phyloP scores from a whole-genome alignment of 2,113 vertebrate genomes.

The Microtus ochrogaster region DNA sequence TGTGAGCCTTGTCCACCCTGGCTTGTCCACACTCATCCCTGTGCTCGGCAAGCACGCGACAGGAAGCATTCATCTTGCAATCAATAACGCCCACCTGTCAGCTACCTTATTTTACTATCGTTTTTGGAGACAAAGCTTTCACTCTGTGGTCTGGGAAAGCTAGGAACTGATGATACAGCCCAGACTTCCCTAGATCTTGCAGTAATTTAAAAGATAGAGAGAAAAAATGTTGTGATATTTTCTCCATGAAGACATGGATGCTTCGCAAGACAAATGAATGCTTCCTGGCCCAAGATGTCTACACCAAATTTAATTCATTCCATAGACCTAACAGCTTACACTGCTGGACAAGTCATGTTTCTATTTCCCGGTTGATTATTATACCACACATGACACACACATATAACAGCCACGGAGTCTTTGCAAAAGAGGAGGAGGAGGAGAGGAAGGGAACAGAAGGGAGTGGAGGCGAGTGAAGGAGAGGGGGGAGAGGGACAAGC shows the following conservation, averaged over 20 bases:
- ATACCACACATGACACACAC: not conserved
- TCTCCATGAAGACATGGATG: not conserved
- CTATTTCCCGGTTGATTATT: not conserved
- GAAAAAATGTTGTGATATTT: not conserved
- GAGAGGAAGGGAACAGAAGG: not conserved
- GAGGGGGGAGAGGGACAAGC: not conserved
- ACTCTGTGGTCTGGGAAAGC: not conserved
- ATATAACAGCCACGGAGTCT: not conserved
- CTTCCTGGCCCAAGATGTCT: not conserved
- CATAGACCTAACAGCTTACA: not conserved
- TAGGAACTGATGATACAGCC: not conserved
- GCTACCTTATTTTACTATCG: not conserved
- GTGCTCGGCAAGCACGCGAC: not conserved
- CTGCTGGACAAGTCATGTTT: not conserved
- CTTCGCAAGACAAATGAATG: not conserved
- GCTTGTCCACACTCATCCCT: not conserved
- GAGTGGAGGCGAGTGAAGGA: too few species aligned
- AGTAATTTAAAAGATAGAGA: not conserved
- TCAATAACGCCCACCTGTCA: not conserved
- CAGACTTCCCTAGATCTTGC: not conserved
- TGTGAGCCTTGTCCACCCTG: not conserved
- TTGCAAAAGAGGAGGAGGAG: not conserved
- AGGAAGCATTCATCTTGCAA: not conserved
- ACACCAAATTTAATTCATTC: conserved; percentile 29
- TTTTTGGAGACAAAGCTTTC: not conserved